Evolutionary conservation across 2,797 vertebrate genomes (phyloP).

Genomic region (Rallus crepitans): DNA sequence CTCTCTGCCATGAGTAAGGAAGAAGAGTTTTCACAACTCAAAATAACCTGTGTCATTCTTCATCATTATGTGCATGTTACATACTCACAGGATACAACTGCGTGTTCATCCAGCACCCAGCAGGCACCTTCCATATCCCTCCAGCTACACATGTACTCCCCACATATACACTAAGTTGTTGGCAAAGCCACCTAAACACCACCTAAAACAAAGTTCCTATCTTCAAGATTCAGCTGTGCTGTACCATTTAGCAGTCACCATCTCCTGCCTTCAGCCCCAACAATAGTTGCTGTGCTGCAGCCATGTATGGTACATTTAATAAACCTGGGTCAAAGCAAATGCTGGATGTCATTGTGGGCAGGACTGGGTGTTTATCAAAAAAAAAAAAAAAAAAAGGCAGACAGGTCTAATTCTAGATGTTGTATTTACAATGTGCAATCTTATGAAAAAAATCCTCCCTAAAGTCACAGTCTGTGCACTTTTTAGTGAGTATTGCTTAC

Average conservation of each 20-base stretch:
- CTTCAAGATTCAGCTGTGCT: not conserved
- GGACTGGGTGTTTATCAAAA: not conserved
- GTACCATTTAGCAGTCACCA: not conserved
- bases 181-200: not conserved
- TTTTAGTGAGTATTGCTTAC: not conserved
- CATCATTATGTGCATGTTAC: too few species aligned
- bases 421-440: not conserved
- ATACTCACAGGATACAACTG: not conserved
- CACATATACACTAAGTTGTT: fast-evolving
- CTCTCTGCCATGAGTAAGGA: not conserved
- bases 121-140: not conserved
- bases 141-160: not conserved
- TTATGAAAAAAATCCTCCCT: not conserved
- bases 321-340: not conserved
- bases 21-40: not conserved
- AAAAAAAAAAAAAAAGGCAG: not conserved
- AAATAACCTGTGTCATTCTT: not conserved
- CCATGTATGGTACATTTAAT: not conserved
- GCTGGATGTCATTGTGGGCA: not conserved
- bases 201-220: not conserved
- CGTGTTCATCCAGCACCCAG: not conserved
- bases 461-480: not conserved
- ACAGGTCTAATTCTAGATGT: not conserved
- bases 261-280: not conserved
- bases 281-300: not conserved